Evolutionary conservation across 30 jellyfish, hydroid and myxozoan species (phyloP).

Genomic region (Kudoa iwatai): DNA sequence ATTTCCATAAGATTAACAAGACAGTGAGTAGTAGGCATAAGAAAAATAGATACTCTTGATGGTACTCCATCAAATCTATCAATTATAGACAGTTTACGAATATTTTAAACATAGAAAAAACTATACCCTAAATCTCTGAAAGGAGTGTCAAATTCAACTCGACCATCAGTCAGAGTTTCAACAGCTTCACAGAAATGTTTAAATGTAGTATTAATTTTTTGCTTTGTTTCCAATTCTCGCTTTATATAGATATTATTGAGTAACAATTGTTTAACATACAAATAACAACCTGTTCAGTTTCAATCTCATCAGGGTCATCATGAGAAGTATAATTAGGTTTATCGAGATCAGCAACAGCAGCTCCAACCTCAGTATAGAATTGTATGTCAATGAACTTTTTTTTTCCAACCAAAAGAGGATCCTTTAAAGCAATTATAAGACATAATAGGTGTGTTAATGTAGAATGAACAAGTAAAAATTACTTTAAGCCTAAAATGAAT

Average conservation of each 20-base stretch:
- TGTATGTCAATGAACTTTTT: constrained; percentile 71
- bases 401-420: constrained; percentile 66
- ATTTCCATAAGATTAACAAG: constrained; percentile 66
- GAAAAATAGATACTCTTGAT: constrained; percentile 17
- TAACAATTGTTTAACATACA: too few species aligned
- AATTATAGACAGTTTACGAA: too few species aligned
- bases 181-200: constrained; percentile 45
- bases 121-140: constrained; percentile 90
- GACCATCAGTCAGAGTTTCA: constrained; percentile 78
- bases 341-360: background rate
- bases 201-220: constrained; percentile 42
- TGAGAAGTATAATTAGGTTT: background rate
- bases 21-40: constrained; percentile 81
- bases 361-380: constrained; percentile 44
- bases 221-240: constrained; percentile 67
- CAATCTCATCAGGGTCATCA: background rate
- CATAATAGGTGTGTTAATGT: too few species aligned
- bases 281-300: constrained; percentile 23
- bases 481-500: constrained; percentile 64
- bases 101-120: too few species aligned
- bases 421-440: too few species aligned
- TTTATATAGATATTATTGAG: too few species aligned
- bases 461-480: too few species aligned
- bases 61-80: constrained; percentile 87
- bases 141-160: constrained; percentile 68